Conservation (phyloP, 2,888 invertebrate species). For the Spicauda simplicius region DNA sequence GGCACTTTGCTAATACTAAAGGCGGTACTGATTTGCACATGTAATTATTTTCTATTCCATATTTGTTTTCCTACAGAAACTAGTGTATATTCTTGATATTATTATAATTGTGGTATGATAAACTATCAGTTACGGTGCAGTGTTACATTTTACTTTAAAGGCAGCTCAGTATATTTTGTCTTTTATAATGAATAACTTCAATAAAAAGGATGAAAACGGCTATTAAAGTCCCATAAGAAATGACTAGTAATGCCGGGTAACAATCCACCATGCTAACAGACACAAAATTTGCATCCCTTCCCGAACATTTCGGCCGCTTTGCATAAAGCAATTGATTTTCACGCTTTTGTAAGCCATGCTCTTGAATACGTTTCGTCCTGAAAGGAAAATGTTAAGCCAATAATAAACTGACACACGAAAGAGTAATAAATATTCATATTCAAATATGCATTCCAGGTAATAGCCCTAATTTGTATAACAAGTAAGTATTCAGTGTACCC, state of each 20-base stretch:
- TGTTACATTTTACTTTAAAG: not conserved
- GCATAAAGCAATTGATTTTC: slow-evolving; percentile 86
- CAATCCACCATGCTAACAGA: slow-evolving; percentile 88
- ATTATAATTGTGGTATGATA: no score
- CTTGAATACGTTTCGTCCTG: slow-evolving; percentile 74
- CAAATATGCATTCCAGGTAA: not conserved
- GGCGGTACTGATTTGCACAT: slow-evolving; percentile 19
- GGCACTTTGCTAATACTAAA: slow-evolving; percentile 10
- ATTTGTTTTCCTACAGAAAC: not conserved
- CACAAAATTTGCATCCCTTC: slow-evolving; percentile 85
- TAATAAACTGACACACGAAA: no score
- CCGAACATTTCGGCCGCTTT: slow-evolving; percentile 86
- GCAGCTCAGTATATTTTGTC: slow-evolving; percentile 43
- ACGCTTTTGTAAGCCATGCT: slow-evolving; percentile 84
- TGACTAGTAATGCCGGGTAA: slow-evolving; percentile 72
- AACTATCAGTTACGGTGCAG: slow-evolving; percentile 3
- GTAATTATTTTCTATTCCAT: slow-evolving; percentile 6
- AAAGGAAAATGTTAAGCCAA: slow-evolving; percentile 39
- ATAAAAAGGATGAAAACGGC: slow-evolving; percentile 56
- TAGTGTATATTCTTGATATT: no score
- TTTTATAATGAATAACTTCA: slow-evolving; percentile 57
- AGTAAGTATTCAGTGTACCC: slow-evolving; percentile 59
- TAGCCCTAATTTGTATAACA: not conserved
- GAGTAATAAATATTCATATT: no score
- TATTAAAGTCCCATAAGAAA: slow-evolving; percentile 63